These are phyloP conservation scores for Sinosuthora webbiana DNA, from an alignment of 2,113 vertebrate species.

Conservation along the genomic window DNA sequence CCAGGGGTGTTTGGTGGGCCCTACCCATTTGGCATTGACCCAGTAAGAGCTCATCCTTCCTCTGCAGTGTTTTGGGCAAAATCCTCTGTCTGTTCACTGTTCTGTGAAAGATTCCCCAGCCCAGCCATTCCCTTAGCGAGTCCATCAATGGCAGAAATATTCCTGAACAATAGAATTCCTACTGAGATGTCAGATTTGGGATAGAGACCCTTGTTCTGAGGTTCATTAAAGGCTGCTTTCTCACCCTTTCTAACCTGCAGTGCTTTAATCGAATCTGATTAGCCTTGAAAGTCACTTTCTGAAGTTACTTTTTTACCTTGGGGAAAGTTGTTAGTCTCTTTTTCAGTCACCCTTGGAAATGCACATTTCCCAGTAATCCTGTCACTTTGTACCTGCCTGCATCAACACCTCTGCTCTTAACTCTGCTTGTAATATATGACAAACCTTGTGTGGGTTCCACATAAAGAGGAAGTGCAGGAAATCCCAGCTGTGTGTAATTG, in stretches of 20 bases:
- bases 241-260: background rate
- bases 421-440: too few relatives aligned
- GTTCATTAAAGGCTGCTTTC: background rate
- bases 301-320: background rate
- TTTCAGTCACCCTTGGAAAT: background rate
- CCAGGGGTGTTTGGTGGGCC: conserved; percentile 88
- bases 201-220: background rate
- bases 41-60: conserved; percentile 73
- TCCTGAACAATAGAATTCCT: background rate
- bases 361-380: background rate
- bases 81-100: background rate
- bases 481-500: background rate
- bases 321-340: background rate
- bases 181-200: background rate
- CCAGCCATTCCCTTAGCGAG: background rate
- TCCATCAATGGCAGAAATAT: background rate
- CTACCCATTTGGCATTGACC: conserved; percentile 96
- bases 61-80: background rate
- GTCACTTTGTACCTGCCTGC: background rate
- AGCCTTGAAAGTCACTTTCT: background rate
- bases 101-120: background rate
- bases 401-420: background rate
- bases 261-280: background rate
- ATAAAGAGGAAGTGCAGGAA: background rate
- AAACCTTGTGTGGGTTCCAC: background rate